Evolutionary conservation across 2,113 vertebrate species (phyloP).

Genomic region (Nycticebus coucang): DNA sequence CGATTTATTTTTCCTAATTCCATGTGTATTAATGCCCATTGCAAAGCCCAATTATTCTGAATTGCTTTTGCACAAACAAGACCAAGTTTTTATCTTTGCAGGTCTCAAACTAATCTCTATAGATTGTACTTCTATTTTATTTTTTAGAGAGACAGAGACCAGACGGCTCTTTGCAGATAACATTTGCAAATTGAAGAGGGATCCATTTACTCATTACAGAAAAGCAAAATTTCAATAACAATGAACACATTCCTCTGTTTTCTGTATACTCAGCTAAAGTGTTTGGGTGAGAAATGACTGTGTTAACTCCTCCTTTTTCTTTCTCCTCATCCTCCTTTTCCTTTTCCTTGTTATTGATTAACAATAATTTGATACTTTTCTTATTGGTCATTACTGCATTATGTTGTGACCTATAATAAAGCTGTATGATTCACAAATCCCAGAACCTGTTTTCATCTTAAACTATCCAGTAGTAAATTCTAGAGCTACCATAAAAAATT

Average conservation of each 20-base stretch:
- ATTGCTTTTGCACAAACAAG: not conserved
- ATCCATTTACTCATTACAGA: not conserved
- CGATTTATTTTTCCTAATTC: not conserved
- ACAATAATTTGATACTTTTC: not conserved
- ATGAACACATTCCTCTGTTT: not conserved
- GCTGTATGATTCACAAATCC: not conserved
- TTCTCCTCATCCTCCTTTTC: not conserved
- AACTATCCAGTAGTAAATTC: not conserved
- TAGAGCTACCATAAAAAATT: not conserved
- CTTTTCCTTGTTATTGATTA: not conserved
- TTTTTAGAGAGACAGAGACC: not conserved
- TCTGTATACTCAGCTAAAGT: not conserved
- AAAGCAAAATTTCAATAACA: not conserved
- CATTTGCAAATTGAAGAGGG: not conserved
- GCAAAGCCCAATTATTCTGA: not conserved
- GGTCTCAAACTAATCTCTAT: not conserved
- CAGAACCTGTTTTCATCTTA: not conserved
- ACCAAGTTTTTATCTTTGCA: not conserved
- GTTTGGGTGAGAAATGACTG: not conserved
- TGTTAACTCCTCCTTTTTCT: not conserved
- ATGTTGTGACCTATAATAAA: not conserved
- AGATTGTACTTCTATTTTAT: not conserved
- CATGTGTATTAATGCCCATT: not conserved
- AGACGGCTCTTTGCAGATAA: not conserved
- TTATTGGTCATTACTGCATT: not conserved